These are phyloP conservation scores for Ennomos fuscantarius DNA, from an alignment of 2,888 invertebrate species.

Conservation along the genomic window DNA sequence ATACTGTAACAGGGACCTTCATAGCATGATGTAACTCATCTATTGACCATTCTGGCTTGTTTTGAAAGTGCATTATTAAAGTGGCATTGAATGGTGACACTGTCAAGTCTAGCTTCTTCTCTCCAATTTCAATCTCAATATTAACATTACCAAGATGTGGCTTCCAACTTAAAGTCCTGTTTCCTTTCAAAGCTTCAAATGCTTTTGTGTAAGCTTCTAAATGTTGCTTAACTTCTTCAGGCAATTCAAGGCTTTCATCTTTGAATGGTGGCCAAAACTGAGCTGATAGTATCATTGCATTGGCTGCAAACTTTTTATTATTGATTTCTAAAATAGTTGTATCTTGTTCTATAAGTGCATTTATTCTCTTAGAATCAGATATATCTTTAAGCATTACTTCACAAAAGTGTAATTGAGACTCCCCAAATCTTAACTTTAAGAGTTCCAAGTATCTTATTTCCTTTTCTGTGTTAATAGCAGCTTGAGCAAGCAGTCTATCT, in stretches of 20 bases:
- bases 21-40: constrained; percentile 94
- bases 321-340: constrained; percentile 77
- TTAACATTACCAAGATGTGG: constrained; percentile 96
- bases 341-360: constrained; percentile 92
- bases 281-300: constrained; percentile 96
- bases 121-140: constrained; percentile 94
- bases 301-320: constrained; percentile 72
- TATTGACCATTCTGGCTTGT: constrained; percentile 93
- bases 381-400: constrained; percentile 99
- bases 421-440: constrained; percentile 97
- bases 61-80: constrained; percentile 96
- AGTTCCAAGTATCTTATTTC: constrained; percentile 97
- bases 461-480: constrained; percentile 94
- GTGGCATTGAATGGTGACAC: constrained; percentile 98
- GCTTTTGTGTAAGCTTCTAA: constrained; percentile 94
- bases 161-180: constrained; percentile 97
- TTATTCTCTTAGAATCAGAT: constrained; percentile 97
- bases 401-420: constrained; percentile 97
- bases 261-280: constrained; percentile 99
- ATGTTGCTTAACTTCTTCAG: constrained; percentile 91
- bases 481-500: constrained; percentile 93
- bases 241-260: constrained; percentile 96
- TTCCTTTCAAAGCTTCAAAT: constrained; percentile 96
- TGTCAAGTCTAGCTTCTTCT: constrained; percentile 90
- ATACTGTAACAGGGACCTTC: constrained; percentile 93